A percentile compares a stretch with the other conserved stretches of the same genome.
These are phyloP conservation scores for Parazoanthus darwini DNA, from an alignment of 92 coral and sea anemone genomes.

Conservation along the genomic window DNA sequence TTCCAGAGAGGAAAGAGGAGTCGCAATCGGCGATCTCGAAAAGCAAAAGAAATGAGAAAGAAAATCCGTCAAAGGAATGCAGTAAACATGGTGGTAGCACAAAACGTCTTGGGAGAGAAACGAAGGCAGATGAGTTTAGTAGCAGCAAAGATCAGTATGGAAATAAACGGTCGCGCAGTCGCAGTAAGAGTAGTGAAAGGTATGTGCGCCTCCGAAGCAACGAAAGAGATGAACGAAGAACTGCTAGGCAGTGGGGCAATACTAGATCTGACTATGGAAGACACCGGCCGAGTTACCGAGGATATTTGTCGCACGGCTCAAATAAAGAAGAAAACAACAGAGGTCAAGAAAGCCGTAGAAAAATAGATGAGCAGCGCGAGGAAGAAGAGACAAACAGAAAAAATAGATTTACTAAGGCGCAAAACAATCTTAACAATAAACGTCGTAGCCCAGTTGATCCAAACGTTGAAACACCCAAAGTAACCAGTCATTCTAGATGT, in stretches of 20 bases:
- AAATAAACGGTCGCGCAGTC: not conserved
- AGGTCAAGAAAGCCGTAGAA: not conserved
- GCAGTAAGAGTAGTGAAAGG: constrained; percentile 1
- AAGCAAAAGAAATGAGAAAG: not conserved
- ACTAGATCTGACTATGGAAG: not conserved
- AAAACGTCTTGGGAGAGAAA: not conserved
- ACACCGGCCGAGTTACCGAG: not conserved
- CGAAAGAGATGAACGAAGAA: not conserved
- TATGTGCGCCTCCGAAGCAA: not conserved
- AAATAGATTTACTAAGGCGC: not conserved
- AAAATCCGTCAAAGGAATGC: not conserved
- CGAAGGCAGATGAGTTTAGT: not conserved
- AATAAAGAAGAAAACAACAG: not conserved
- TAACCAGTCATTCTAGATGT: not conserved
- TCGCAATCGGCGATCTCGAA: not conserved
- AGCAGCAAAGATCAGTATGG: not conserved
- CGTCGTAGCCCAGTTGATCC: not conserved
- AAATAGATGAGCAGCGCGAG: not conserved
- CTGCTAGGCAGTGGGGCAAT: not conserved
- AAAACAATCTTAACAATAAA: not conserved
- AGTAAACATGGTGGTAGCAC: not conserved
- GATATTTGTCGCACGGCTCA: not conserved
- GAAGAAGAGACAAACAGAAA: not conserved
- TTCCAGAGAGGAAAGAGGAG: not conserved
- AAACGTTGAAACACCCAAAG: not conserved